phyloP scores from a whole-genome alignment of 2,888 invertebrate genomes.

The Dione vanillae region DNA sequence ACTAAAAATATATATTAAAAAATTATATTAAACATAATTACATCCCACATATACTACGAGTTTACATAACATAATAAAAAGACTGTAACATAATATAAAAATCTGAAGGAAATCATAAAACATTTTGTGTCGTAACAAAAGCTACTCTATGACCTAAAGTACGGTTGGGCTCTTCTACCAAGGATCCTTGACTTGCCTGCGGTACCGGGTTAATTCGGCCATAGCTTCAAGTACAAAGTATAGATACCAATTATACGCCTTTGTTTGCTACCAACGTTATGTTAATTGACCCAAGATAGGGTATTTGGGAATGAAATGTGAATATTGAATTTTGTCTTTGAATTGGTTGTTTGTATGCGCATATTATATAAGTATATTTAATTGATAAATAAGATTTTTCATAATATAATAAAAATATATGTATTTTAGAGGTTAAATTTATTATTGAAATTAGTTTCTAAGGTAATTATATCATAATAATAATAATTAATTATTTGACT shows the following conservation, averaged over 20 bases:
- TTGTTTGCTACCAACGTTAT: conserved; percentile 37
- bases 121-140: conserved; percentile 10
- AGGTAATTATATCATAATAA: no score
- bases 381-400: no score
- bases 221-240: conserved; percentile 49
- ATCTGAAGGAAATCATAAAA: neutral
- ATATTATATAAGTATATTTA: no score
- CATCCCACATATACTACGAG: no score
- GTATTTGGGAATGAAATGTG: conserved; percentile 2
- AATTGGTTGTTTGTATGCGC: neutral
- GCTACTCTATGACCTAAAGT: conserved; percentile 45
- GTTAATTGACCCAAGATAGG: conserved; percentile 19
- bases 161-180: conserved; percentile 48
- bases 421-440: no score
- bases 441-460: no score
- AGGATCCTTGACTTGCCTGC: conserved; percentile 51
- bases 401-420: no score
- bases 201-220: conserved; percentile 52
- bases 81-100: neutral
- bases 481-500: no score
- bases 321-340: conserved; percentile 3
- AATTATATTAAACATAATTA: no score
- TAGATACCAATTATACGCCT: conserved; percentile 44
- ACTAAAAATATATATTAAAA: no score
- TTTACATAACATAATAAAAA: neutral